These are phyloP conservation scores for Harlomillsia oculata DNA, from an alignment of 1,140 invertebrate genomes.

Conservation along the genomic window DNA sequence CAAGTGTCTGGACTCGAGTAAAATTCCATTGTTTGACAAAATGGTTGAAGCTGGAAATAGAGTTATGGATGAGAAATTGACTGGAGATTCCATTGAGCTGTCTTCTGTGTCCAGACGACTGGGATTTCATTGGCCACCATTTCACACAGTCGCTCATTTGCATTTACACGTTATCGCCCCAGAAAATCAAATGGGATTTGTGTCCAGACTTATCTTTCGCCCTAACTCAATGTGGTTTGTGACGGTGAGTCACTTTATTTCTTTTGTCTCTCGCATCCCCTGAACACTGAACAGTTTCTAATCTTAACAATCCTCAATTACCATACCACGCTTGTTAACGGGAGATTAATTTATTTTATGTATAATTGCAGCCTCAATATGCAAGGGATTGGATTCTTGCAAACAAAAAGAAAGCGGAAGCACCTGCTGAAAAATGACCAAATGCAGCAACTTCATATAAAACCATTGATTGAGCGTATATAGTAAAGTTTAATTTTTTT, in stretches of 20 bases:
- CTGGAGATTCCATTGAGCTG: constrained; percentile 20
- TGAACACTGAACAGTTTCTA: neutral
- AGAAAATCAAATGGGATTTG: constrained; percentile 58
- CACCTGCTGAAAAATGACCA: too few species aligned
- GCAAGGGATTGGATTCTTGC: constrained; percentile 4
- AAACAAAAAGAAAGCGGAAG: too few species aligned
- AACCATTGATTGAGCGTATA: too few species aligned
- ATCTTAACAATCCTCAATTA: neutral
- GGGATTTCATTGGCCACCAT: constrained; percentile 88
- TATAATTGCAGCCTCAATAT: constrained; percentile 3
- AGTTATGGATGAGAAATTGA: constrained; percentile 44
- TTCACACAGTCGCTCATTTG: constrained; percentile 68
- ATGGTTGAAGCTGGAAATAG: constrained; percentile 50
- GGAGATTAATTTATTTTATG: neutral
- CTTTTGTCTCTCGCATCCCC: neutral
- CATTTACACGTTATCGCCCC: constrained; percentile 82
- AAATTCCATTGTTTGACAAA: constrained; percentile 58
- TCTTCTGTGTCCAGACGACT: constrained; percentile 36
- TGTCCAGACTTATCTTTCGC: constrained; percentile 59
- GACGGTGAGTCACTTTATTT: constrained; percentile 6
- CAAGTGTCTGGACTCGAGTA: constrained; percentile 52
- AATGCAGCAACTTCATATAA: too few species aligned
- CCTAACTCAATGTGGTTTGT: constrained; percentile 74
- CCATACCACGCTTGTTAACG: too few species aligned
- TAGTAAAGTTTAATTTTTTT: too few species aligned